Base-by-base conservation (phyloP, 64 coral and sea anemone genomes). In the Porites australiensis region DNA sequence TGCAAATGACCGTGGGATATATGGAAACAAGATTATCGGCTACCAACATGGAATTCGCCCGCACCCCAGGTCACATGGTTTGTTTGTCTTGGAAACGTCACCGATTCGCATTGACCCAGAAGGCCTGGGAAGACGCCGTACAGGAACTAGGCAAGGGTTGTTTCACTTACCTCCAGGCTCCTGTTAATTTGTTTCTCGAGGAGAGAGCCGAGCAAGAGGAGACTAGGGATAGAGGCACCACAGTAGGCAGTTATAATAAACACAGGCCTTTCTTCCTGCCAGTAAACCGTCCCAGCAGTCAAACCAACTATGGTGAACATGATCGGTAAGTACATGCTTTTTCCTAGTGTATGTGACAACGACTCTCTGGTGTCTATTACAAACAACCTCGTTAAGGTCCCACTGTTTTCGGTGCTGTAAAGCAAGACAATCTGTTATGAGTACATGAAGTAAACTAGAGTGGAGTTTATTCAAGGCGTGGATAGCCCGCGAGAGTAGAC, bases 301-400 rank as follows among this genome's bases (percentile, higher is more conserved):
- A 84, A 12, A 46, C 81, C 81, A 51, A 84, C 18, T 65, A 84
- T 4, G 45, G 63, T 6, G 18, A 84, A 84, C 81, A 69, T 65
- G 81, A 84, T 47, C 22, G 63, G 62, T 18, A 84, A 47, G 19
- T 65, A 84, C 37, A 84, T 3, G 0, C 19, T 48, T 43, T 84
- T 27, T 50, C 81, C 62, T 2, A 21, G 47, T 7, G 16, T 51
- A 5, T 2, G 12, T 65, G 81, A 69, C 20, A 84, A 84, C 81
- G 81, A 84, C 19, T 44, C 81, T 84, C 81, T 84, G 81, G 48
- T 68, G 62, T 84, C 81, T 5, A 84, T 52, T 48, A 84, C 81
- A 52, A 69, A 84, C 13, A 84, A 47, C 81, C 81, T 84, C 46
- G 62, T 51, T 20, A 84, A 13, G 81, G 51, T 10, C 51, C 81